Evolutionary conservation across 2,113 vertebrate species (phyloP).

Genomic region (Pterocles gutturalis): DNA sequence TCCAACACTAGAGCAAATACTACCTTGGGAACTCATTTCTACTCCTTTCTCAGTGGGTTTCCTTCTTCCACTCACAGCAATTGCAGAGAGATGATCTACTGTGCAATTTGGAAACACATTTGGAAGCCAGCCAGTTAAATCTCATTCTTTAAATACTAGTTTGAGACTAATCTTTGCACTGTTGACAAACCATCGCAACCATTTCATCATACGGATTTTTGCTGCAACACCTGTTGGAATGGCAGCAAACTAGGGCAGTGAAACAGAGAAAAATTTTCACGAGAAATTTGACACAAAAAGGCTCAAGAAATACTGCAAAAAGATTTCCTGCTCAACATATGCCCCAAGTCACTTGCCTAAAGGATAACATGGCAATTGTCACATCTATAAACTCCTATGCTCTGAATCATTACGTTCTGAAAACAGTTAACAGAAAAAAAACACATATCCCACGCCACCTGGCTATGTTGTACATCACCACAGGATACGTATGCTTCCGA

Average conservation of each 20-base stretch:
- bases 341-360: not conserved
- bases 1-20: not conserved
- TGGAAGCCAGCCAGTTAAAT: not conserved
- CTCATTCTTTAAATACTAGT: not conserved
- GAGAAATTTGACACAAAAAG: not conserved
- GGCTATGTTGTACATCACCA: fast-evolving
- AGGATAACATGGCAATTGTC: not conserved
- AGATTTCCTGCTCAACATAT: not conserved
- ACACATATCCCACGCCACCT: not conserved
- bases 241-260: not conserved
- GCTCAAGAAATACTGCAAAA: not conserved
- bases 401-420: not conserved
- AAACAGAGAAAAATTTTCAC: not conserved
- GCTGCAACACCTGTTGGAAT: not conserved
- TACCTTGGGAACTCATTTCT: not conserved
- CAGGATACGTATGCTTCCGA: fast-evolving
- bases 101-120: not conserved
- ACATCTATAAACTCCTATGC: not conserved
- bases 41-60: not conserved
- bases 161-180: not conserved
- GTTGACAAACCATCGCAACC: not conserved
- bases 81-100: not conserved
- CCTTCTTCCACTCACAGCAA: not conserved
- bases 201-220: not conserved
- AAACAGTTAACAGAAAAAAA: not conserved